phyloP scores from a whole-genome alignment of 2,888 invertebrate species.

The Nymphalis c-album region DNA sequence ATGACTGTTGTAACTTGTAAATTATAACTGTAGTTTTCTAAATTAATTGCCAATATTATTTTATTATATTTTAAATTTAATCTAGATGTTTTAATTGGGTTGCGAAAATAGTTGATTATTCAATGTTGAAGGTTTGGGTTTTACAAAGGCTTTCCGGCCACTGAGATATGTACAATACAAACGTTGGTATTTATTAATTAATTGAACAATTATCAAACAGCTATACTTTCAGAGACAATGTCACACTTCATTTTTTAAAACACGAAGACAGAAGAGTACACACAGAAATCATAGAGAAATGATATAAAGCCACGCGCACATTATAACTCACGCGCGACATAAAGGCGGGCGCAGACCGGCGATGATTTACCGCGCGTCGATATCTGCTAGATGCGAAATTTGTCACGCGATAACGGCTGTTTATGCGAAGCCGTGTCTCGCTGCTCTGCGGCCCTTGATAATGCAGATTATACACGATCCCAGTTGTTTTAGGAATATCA shows the following conservation, averaged over 20 bases:
- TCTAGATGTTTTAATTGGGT: too few relatives aligned
- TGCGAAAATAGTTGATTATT: too few relatives aligned
- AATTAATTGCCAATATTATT: too few relatives aligned
- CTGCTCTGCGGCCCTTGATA: constrained; percentile 32
- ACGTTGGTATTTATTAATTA: too few relatives aligned
- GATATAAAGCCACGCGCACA: constrained; percentile 46
- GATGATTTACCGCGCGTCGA: constrained; percentile 73
- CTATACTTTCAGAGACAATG: not conserved
- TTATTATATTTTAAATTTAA: too few relatives aligned
- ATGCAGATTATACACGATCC: constrained; percentile 37
- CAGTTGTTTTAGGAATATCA: constrained; percentile 34
- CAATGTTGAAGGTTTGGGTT: too few relatives aligned
- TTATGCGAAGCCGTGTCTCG: constrained; percentile 62
- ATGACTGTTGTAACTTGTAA: too few relatives aligned
- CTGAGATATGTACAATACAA: too few relatives aligned
- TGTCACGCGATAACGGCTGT: constrained; percentile 70
- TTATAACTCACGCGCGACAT: constrained; percentile 51
- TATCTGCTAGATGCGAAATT: constrained; percentile 76
- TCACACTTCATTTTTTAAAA: constrained; percentile 9
- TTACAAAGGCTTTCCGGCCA: too few relatives aligned
- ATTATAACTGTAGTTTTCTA: too few relatives aligned
- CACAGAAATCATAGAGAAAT: constrained; percentile 13
- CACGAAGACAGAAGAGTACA: constrained; percentile 9
- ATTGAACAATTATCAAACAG: too few relatives aligned
- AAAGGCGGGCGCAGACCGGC: constrained; percentile 50